Evolutionary conservation across 2,888 invertebrate genomes (phyloP).

Genomic region (Odontothrips loti): DNA sequence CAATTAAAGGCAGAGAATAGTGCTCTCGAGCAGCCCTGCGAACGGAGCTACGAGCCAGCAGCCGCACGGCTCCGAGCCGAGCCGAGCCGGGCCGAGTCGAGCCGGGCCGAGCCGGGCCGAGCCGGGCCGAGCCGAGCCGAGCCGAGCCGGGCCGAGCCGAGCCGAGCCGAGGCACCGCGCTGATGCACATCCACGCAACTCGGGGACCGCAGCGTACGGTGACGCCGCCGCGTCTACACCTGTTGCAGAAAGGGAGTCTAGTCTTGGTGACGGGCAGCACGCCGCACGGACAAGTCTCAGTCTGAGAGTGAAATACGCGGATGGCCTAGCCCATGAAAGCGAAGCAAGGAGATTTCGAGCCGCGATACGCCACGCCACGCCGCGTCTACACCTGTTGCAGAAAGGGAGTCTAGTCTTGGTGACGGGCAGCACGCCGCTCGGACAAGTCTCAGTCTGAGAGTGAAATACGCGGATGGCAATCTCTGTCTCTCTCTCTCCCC

Average conservation of each 20-base stretch:
- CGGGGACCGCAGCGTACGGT: too few species aligned
- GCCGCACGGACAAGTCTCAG: too few species aligned
- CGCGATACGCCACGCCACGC: constrained; percentile 1
- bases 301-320: neutral
- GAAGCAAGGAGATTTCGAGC: constrained; percentile 21
- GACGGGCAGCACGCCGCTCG: neutral
- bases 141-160: neutral
- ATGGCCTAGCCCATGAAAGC: constrained; percentile 23
- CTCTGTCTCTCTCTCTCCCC: neutral
- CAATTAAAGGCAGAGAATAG: constrained; percentile 15
- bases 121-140: neutral
- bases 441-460: neutral
- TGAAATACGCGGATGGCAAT: neutral
- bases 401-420: neutral
- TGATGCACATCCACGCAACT: too few species aligned
- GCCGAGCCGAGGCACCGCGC: neutral
- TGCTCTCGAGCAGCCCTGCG: neutral
- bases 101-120: constrained; percentile 8
- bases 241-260: neutral
- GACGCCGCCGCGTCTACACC: constrained; percentile 14
- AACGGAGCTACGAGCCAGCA: neutral
- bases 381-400: constrained; percentile 19
- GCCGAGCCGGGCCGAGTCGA: neutral
- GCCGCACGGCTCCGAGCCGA: neutral
- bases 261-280: neutral